Evolutionary conservation across 1,140 invertebrate genomes (phyloP).

Genomic region (Scaptodrosophila lebanonensis): DNA sequence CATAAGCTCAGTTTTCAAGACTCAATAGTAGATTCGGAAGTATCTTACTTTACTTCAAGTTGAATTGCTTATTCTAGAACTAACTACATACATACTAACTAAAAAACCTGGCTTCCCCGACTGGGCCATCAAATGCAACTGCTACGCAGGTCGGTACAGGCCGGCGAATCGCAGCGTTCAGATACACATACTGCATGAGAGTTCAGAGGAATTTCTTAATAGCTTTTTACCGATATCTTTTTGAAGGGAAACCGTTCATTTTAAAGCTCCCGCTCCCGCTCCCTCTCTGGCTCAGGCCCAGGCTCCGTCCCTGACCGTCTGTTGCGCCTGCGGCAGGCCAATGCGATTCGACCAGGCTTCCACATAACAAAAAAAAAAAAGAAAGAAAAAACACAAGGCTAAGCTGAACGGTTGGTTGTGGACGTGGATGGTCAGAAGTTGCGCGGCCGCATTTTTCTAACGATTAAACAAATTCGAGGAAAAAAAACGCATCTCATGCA

Average conservation of each 20-base stretch:
- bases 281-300: conserved; percentile 1
- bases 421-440: conserved; percentile 31
- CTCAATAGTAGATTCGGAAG: no score
- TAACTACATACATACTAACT: no score
- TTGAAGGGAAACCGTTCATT: conserved; percentile 64
- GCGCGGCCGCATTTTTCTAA: conserved; percentile 71
- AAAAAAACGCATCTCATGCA: conserved; percentile 73
- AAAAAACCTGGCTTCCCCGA: no score
- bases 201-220: conserved; percentile 72
- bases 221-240: conserved; percentile 72
- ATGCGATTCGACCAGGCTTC: no score
- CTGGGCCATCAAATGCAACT: no score
- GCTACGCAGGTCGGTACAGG: no score
- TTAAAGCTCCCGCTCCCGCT: conserved; percentile 32
- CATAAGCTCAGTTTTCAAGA: no score
- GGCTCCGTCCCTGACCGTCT: not conserved
- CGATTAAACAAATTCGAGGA: conserved; percentile 76
- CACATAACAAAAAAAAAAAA: conserved; percentile 22
- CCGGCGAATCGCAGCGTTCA: no score
- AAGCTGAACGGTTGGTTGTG: no score
- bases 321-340: no score
- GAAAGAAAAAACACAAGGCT: conserved; percentile 13
- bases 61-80: no score
- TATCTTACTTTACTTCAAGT: no score
- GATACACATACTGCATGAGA: conserved; percentile 70